Evolutionary conservation across 2,888 invertebrate species (phyloP).

Genomic region (Panopea generosa): DNA sequence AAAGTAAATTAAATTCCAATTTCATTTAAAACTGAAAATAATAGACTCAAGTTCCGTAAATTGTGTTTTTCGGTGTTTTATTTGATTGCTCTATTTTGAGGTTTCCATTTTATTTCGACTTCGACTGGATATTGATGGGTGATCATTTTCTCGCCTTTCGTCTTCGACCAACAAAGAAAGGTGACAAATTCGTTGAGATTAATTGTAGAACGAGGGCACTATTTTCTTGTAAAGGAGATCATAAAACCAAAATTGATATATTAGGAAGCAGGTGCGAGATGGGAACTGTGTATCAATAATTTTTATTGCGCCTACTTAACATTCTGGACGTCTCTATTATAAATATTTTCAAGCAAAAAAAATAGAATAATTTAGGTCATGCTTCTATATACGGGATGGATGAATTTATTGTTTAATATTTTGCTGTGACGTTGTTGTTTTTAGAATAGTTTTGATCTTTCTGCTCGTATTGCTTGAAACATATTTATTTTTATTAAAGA

Average conservation of each 20-base stretch:
- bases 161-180: slow-evolving; percentile 19
- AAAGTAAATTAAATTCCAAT: slow-evolving; percentile 65
- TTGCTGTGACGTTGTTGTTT: too few relatives aligned
- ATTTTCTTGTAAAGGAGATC: slow-evolving; percentile 38
- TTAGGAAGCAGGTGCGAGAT: slow-evolving; percentile 43
- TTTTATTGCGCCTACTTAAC: slow-evolving; percentile 23
- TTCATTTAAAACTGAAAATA: slow-evolving; percentile 51
- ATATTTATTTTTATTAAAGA: too few relatives aligned
- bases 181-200: slow-evolving; percentile 33
- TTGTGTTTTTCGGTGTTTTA: slow-evolving; percentile 39
- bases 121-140: slow-evolving; percentile 21
- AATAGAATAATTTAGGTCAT: too few relatives aligned
- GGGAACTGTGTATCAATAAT: slow-evolving; percentile 16
- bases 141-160: slow-evolving; percentile 28
- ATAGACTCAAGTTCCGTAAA: slow-evolving; percentile 25
- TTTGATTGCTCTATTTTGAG: slow-evolving; percentile 42
- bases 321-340: slow-evolving; percentile 32
- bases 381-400: too few relatives aligned
- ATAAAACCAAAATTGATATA: slow-evolving; percentile 35
- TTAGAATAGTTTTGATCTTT: too few relatives aligned
- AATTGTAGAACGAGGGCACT: slow-evolving; percentile 36
- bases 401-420: too few relatives aligned
- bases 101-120: slow-evolving; percentile 25
- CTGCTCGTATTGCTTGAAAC: too few relatives aligned
- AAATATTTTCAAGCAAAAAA: neutral